Conservation (phyloP, 2,797 vertebrate genomes). For the Acestrorhynchus altus region DNA sequence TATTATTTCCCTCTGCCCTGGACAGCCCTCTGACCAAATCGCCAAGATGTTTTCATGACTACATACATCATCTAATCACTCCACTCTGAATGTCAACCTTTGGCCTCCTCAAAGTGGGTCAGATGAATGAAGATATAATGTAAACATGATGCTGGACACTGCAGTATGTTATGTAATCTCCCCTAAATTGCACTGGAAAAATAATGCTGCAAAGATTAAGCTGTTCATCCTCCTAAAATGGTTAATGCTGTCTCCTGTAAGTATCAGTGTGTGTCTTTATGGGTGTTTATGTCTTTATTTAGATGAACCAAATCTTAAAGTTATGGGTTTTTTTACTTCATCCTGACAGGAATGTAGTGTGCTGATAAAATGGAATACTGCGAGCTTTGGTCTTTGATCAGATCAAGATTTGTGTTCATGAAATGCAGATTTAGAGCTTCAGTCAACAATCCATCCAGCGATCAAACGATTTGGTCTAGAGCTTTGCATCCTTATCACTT, state of each 20-base stretch:
- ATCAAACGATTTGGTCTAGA: conserved; percentile 37
- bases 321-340: conserved; percentile 34
- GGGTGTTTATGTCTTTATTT: conserved; percentile 1
- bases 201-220: neutral
- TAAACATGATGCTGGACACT: conserved; percentile 7
- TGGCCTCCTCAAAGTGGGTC: conserved; percentile 29
- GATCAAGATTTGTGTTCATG: conserved; percentile 41
- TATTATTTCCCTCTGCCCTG: neutral
- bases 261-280: neutral
- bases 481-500: conserved; percentile 43
- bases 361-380: conserved; percentile 25
- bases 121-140: conserved; percentile 35
- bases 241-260: neutral
- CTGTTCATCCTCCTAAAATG: no score
- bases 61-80: conserved; percentile 36
- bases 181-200: neutral
- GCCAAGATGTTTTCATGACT: neutral
- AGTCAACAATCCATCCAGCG: conserved; percentile 1
- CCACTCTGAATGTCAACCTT: conserved; percentile 45
- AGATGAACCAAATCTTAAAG: neutral
- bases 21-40: conserved; percentile 27
- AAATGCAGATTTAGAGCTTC: conserved; percentile 38
- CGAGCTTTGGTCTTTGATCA: conserved; percentile 47
- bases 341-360: conserved; percentile 11
- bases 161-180: conserved; percentile 14